These are phyloP conservation scores for Pomacea canaliculata DNA, from an alignment of 2,888 invertebrate species.

Conservation along the genomic window DNA sequence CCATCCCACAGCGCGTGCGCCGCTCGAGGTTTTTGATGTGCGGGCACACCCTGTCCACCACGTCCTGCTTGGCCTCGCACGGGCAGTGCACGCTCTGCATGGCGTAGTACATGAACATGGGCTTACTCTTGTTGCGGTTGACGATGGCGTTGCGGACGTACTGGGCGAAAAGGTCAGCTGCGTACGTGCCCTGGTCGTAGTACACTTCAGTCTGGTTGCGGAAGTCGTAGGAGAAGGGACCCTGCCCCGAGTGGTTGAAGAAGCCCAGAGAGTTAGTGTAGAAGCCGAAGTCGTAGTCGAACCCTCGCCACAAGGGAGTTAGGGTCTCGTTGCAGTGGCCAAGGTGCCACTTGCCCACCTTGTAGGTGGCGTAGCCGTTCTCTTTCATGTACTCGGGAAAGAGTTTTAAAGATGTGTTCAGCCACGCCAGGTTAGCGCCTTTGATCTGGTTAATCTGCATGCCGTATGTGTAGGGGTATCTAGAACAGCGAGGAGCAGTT, in stretches of 20 bases:
- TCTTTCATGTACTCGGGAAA: neutral
- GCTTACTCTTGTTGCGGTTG: too few relatives aligned
- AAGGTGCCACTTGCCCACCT: constrained; percentile 20
- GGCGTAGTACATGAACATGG: neutral
- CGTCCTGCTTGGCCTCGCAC: too few relatives aligned
- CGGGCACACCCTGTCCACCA: too few relatives aligned
- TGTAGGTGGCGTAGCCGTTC: constrained; percentile 11
- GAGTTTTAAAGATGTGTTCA: constrained; percentile 3
- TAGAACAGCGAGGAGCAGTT: neutral
- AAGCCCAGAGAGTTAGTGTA: neutral
- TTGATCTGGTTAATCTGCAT: constrained; percentile 2
- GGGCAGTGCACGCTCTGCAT: too few relatives aligned
- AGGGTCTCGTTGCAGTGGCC: constrained; percentile 7
- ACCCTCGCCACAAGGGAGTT: constrained; percentile 6
- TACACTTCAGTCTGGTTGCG: too few relatives aligned
- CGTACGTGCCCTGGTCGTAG: too few relatives aligned
- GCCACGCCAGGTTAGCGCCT: neutral
- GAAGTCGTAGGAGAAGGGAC: too few relatives aligned
- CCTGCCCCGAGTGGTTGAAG: too few relatives aligned
- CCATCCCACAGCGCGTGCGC: too few relatives aligned
- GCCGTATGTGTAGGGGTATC: constrained; percentile 14
- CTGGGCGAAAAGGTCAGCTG: too few relatives aligned
- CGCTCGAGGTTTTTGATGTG: too few relatives aligned
- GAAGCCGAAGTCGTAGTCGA: constrained; percentile 10
- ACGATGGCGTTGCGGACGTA: too few relatives aligned